phyloP scores from a whole-genome alignment of 2,113 vertebrate genomes.

The Dryoscopus gambensis region DNA sequence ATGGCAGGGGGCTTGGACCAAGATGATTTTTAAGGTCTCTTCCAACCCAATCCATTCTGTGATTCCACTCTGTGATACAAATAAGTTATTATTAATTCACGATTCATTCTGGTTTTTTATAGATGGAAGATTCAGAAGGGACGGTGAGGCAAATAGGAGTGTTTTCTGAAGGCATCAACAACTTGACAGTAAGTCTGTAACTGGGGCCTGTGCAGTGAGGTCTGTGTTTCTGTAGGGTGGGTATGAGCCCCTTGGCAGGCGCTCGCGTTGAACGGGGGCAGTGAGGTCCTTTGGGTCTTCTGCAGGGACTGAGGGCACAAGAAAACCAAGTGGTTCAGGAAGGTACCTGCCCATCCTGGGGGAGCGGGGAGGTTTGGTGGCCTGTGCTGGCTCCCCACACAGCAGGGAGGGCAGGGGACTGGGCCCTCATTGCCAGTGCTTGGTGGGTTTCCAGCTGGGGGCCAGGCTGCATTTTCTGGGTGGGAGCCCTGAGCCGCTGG shows the following conservation, averaged over 20 bases:
- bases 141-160: slow-evolving; percentile 96
- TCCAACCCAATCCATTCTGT: not conserved
- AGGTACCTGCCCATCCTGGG: not conserved
- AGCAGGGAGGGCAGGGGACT: not conserved
- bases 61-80: not conserved
- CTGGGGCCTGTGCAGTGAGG: not conserved
- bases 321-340: not conserved
- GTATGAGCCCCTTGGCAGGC: not conserved
- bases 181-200: slow-evolving; percentile 85
- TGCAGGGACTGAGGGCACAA: not conserved
- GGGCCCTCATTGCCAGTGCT: not conserved
- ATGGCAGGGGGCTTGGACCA: rapidly evolving
- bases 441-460: rapidly evolving
- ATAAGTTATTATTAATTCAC: not conserved
- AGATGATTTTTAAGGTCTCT: not conserved
- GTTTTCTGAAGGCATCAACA: slow-evolving; percentile 98
- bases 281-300: not conserved
- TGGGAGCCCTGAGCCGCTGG: rapidly evolving
- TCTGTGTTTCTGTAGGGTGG: not conserved
- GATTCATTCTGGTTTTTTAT: not conserved
- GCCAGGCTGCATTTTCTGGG: not conserved
- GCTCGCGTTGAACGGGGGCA: too few relatives aligned
- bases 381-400: not conserved
- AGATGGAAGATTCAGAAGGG: slow-evolving; percentile 99
- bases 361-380: not conserved